Evolutionary conservation across 1,140 invertebrate species (phyloP).

Genomic region (Bombus confusus): DNA sequence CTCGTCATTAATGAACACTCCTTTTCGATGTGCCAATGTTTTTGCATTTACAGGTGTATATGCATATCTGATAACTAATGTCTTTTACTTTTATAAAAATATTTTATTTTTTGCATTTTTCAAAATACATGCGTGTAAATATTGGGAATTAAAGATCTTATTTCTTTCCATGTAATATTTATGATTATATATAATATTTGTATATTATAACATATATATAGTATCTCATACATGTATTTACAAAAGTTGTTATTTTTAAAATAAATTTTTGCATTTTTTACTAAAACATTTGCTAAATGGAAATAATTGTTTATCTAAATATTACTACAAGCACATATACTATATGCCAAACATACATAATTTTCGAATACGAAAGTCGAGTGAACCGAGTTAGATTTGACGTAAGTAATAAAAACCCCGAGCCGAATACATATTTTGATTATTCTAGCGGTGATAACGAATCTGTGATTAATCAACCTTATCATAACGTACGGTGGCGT

Average conservation of each 20-base stretch:
- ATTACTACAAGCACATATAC: neutral
- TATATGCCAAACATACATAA: neutral
- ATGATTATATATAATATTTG: neutral
- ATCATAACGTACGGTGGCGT: constrained; percentile 21
- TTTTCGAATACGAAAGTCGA: no score
- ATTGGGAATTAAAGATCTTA: neutral
- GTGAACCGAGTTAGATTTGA: neutral
- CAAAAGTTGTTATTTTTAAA: neutral
- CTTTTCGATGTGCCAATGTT: neutral
- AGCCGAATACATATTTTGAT: neutral
- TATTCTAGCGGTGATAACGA: constrained; percentile 14
- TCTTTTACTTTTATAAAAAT: neutral
- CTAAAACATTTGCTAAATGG: neutral
- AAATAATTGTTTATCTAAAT: neutral
- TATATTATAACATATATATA: neutral
- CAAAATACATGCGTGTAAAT: neutral
- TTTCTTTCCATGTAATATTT: neutral
- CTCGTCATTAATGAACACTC: neutral
- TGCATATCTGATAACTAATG: neutral
- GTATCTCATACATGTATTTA: neutral
- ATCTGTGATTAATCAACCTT: constrained; percentile 31
- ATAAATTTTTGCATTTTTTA: neutral
- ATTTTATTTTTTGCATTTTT: neutral
- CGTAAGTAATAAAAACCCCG: neutral
- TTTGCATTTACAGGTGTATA: neutral